Conservation (phyloP, 2,113 vertebrate species). For the Recurvirostra avosetta region DNA sequence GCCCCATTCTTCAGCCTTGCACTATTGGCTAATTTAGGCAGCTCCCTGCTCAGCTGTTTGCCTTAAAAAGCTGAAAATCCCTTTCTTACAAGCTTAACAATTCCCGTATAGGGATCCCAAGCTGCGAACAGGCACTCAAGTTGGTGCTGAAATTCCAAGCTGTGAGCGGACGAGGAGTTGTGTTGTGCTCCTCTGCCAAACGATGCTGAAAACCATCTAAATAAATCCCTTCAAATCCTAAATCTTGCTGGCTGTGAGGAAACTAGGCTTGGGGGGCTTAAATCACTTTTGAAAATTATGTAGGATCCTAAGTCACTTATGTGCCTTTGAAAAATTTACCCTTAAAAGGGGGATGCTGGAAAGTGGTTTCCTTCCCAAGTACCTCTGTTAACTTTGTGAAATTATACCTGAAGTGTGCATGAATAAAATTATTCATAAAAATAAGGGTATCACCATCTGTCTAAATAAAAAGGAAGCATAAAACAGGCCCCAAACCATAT, state of each 20-base stretch:
- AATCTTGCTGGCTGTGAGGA: conserved; percentile 44
- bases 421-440: conserved; percentile 29
- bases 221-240: conserved; percentile 64
- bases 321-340: conserved; percentile 14
- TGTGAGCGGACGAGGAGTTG: not conserved
- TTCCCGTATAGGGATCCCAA: conserved; percentile 25
- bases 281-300: conserved; percentile 26
- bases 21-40: conserved; percentile 52
- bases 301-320: conserved; percentile 9
- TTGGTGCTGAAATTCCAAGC: conserved; percentile 50
- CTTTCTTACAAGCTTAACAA: conserved; percentile 65
- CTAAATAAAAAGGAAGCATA: not conserved
- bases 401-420: not conserved
- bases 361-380: not conserved
- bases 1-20: conserved; percentile 33
- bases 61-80: conserved; percentile 65
- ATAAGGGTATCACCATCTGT: not conserved
- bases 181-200: conserved; percentile 36
- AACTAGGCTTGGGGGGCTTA: conserved; percentile 22
- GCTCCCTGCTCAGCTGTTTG: conserved; percentile 51
- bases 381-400: not conserved
- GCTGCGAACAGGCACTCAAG: conserved; percentile 20
- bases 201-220: conserved; percentile 22
- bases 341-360: not conserved
- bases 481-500: not conserved